Conservation (phyloP, 2,888 invertebrate species). For the Drosophila nigricruria region DNA sequence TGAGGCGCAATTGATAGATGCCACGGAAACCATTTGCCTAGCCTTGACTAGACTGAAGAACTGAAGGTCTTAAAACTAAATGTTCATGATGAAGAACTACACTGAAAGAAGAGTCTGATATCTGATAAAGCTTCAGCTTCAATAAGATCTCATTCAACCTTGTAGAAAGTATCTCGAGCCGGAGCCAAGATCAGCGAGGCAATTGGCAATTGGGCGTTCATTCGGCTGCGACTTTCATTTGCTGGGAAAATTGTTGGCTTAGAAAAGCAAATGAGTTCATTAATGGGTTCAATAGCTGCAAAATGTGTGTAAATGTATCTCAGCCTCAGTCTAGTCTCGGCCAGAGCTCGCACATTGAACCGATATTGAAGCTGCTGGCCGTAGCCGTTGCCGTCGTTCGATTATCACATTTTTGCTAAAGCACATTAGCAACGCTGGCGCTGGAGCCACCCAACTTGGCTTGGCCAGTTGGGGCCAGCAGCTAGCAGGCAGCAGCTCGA, state of each 20-base stretch:
- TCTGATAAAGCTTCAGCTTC: background rate
- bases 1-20: background rate
- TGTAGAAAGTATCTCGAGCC: slow-evolving; percentile 1
- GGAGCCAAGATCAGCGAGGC: background rate
- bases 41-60: background rate
- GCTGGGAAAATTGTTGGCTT: slow-evolving; percentile 44
- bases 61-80: background rate
- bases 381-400: slow-evolving; percentile 44
- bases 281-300: slow-evolving; percentile 77
- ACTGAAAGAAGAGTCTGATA: background rate
- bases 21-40: background rate
- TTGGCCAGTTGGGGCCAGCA: slow-evolving; percentile 40
- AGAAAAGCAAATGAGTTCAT: slow-evolving; percentile 62
- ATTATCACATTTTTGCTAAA: slow-evolving; percentile 72
- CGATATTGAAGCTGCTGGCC: slow-evolving; percentile 32
- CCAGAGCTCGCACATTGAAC: slow-evolving; percentile 54
- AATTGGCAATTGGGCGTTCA: slow-evolving; percentile 14
- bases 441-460: slow-evolving; percentile 36
- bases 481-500: slow-evolving; percentile 33
- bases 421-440: slow-evolving; percentile 79
- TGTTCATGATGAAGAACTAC: background rate
- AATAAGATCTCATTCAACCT: background rate
- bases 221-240: slow-evolving; percentile 50
- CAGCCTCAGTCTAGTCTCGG: slow-evolving; percentile 8
- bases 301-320: slow-evolving; percentile 63